phyloP scores from a whole-genome alignment of 2,113 vertebrate genomes.

The Microtus pennsylvanicus region DNA sequence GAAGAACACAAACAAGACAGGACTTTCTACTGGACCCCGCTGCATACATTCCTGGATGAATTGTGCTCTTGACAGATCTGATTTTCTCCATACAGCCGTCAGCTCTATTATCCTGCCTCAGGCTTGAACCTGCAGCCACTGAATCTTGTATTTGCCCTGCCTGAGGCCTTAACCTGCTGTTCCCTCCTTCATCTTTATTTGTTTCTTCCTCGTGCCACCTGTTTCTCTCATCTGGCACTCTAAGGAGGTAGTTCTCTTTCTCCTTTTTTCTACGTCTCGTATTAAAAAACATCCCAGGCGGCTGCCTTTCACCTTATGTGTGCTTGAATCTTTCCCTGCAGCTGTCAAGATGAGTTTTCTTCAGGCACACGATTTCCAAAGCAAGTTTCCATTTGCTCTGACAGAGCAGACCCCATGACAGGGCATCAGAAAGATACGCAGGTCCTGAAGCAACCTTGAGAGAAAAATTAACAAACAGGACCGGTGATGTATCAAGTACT shows the following conservation, averaged over 20 bases:
- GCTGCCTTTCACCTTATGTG: conserved; percentile 3
- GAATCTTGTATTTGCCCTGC: conserved; percentile 80
- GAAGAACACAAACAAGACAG: rapidly evolving
- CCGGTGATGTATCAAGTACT: conserved; percentile 12
- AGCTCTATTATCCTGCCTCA: conserved; percentile 77
- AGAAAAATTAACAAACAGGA: conserved; percentile 69
- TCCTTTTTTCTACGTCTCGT: conserved; percentile 25
- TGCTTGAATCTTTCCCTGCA: conserved; percentile 48
- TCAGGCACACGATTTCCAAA: conserved; percentile 68
- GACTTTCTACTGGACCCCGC: rapidly evolving
- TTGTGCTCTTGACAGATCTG: conserved; percentile 64
- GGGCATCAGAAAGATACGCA: conserved; percentile 18
- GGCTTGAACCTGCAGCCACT: conserved; percentile 80
- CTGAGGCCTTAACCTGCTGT: conserved; percentile 80
- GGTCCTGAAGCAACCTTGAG: conserved; percentile 41
- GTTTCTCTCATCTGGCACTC: conserved; percentile 70
- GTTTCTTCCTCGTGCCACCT: conserved; percentile 77
- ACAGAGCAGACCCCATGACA: conserved; percentile 32
- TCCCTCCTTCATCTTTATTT: conserved; percentile 81
- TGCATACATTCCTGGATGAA: background rate
- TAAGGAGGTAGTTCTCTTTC: background rate
- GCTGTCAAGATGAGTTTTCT: conserved; percentile 36
- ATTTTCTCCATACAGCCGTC: conserved; percentile 75
- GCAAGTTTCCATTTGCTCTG: conserved; percentile 71
- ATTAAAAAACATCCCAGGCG: conserved; percentile 50